Evolutionary conservation across 2,797 vertebrate genomes (phyloP), one percentile per base, ranked within the genome.

Genomic region (Decapterus maruadsi): DNA sequence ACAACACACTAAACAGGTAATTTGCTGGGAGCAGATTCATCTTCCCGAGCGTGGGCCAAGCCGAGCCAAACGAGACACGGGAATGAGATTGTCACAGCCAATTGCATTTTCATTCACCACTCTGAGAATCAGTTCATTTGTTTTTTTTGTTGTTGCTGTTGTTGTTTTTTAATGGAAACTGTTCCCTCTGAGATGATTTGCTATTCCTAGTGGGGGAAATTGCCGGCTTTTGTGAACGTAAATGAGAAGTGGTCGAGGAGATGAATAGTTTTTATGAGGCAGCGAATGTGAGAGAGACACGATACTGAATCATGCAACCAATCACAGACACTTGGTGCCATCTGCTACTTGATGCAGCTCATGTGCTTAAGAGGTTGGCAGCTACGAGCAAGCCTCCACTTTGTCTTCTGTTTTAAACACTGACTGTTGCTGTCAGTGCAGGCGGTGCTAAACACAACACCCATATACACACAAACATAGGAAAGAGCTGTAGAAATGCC

Each of bases 31-130:
- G 57, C 4, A 20, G 67, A 84, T 64, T 59, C 11, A 59, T 74
- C 68, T 80, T 69, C 63, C 66, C 58, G 26, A 46, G 29, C 10
- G 40, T 2, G 17, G 29, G 42, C 26, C 29, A 1, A 81, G 71
- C 59, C 48, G 9, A 64, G 46, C 68, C 60, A 65, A 81, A 62
- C 17, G n/a, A 70, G 16, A 62, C 54, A 61, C 67, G 53, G 48
- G 42, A 57, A 77, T 72, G 77, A 81, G 83, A 80, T 8, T 71
- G 79, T 83, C 78, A 75, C 82, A 71, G 82, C 46, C 75, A 76
- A 77, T 64, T 77, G 68, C 62, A 40, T 78, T 87, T 85, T 78
- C 69, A 87, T 83, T 81, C 45, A 84, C 42, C 68, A 71, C 34
- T 72, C 63, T 56, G 61, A n/a, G 26, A 73, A 69, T 77, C 67